Evolutionary conservation across 2,797 vertebrate species (phyloP).

Genomic region (Emys orbicularis): DNA sequence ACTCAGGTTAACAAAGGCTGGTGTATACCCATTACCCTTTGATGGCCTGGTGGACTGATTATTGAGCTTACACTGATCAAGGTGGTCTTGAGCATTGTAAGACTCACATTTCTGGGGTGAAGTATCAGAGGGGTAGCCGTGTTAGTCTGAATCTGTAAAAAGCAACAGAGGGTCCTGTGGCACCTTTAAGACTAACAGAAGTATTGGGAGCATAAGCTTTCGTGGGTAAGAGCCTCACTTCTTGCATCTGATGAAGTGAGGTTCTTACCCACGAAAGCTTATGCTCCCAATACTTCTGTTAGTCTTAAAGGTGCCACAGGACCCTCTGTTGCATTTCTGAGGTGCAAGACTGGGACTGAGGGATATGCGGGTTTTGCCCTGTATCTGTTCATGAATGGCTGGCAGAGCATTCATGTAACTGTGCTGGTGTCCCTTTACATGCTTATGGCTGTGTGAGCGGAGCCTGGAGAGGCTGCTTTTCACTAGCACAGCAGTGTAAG

Average conservation of each 20-base stretch:
- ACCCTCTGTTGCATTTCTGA: background rate
- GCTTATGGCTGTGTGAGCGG: background rate
- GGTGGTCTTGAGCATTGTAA: background rate
- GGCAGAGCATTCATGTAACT: background rate
- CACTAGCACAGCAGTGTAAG: background rate
- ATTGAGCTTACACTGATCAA: background rate
- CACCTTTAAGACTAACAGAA: too few relatives aligned
- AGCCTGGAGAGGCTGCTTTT: background rate
- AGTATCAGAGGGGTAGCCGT: too few relatives aligned
- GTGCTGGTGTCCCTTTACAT: background rate
- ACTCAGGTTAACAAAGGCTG: background rate
- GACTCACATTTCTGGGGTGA: background rate
- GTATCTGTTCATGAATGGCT: background rate
- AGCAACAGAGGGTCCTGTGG: too few relatives aligned
- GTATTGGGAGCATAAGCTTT: too few relatives aligned
- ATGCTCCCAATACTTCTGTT: too few relatives aligned
- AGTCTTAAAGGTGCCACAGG: too few relatives aligned
- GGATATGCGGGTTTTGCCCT: background rate
- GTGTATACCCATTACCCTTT: background rate
- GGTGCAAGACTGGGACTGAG: background rate
- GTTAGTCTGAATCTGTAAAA: too few relatives aligned
- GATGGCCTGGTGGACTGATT: background rate
- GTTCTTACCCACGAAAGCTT: too few relatives aligned
- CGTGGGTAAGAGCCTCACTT: too few relatives aligned
- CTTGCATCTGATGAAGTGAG: too few relatives aligned